A percentile compares a stretch with the other conserved stretches of the same genome.
phyloP scores from a whole-genome alignment of 2,888 invertebrate species.

The Shargacucullia verbasci region DNA sequence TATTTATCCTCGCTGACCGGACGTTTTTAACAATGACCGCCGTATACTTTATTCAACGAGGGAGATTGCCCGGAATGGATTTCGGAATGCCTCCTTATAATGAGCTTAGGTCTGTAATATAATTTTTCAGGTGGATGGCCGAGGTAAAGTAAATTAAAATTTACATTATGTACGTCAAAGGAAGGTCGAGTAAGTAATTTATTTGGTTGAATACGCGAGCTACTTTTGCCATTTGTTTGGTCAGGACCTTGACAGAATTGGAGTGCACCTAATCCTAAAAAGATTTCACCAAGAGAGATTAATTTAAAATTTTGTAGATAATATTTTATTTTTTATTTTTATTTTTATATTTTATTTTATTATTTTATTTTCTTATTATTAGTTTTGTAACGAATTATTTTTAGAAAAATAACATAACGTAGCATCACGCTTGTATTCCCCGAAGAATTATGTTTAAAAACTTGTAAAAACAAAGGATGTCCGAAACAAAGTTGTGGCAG shows the following conservation, averaged over 20 bases:
- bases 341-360: too few relatives aligned
- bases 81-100: conserved; percentile 62
- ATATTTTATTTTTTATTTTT: too few relatives aligned
- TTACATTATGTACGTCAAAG: conserved; percentile 27
- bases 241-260: conserved; percentile 11
- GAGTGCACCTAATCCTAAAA: background rate
- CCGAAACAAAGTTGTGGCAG: too few relatives aligned
- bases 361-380: too few relatives aligned
- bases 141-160: conserved; percentile 46
- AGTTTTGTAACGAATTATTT: too few relatives aligned
- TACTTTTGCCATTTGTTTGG: conserved; percentile 10
- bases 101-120: conserved; percentile 64
- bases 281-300: background rate
- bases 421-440: too few relatives aligned
- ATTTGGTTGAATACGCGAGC: conserved; percentile 18
- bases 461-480: too few relatives aligned
- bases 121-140: conserved; percentile 63
- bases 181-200: conserved; percentile 29
- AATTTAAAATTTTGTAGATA: background rate
- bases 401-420: too few relatives aligned
- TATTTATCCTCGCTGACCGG: conserved; percentile 83
- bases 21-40: conserved; percentile 78
- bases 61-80: conserved; percentile 71
- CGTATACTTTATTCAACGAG: conserved; percentile 65
- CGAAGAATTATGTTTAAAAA: too few relatives aligned